These are phyloP conservation scores for Drosophila quasianomalipes DNA, from an alignment of 2,888 invertebrate genomes.

Conservation along the genomic window DNA sequence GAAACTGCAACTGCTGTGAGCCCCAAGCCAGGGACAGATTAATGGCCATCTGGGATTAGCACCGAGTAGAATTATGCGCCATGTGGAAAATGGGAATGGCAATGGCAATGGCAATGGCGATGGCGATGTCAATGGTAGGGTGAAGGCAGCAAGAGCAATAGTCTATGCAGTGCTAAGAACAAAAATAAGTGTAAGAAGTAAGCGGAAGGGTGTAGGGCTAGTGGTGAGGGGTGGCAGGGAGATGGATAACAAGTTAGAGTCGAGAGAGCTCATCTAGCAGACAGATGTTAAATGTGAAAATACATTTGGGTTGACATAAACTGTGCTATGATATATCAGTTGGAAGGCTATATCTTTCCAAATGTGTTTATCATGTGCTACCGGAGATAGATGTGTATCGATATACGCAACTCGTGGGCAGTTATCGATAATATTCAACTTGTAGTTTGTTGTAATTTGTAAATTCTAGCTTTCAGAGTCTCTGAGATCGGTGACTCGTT, in stretches of 20 bases:
- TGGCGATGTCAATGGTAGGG: neutral
- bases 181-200: too few species aligned
- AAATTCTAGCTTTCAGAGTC: neutral
- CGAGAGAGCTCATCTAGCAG: neutral
- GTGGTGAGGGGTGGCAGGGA: too few species aligned
- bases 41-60: constrained; percentile 34
- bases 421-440: neutral
- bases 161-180: neutral
- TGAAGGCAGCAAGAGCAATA: neutral
- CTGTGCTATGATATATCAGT: neutral
- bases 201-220: too few species aligned
- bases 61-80: neutral
- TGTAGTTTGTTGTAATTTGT: too few species aligned
- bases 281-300: neutral
- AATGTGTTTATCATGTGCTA: neutral
- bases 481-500: neutral
- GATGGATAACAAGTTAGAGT: neutral
- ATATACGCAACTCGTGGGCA: neutral
- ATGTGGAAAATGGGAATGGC: neutral
- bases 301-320: neutral
- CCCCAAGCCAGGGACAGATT: constrained; percentile 35
- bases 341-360: neutral
- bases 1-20: constrained; percentile 8
- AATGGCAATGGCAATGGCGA: neutral
- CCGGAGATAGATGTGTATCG: neutral